A percentile compares a stretch with the other conserved stretches of the same genome.
phyloP scores from a whole-genome alignment of 2,113 vertebrate genomes.

The Syrmaticus mikado region DNA sequence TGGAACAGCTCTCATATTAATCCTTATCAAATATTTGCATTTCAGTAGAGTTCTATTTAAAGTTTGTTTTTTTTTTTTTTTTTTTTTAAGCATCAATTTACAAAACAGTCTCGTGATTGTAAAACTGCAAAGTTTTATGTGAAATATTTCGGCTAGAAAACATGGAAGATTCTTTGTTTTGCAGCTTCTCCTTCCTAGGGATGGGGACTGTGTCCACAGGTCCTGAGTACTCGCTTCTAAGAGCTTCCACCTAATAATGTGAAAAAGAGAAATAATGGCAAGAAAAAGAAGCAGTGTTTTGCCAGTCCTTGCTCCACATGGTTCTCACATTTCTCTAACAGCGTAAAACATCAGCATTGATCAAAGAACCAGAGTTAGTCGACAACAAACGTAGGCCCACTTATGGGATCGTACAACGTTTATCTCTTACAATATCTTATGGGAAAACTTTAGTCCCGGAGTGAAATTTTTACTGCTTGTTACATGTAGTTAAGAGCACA shows the following conservation, averaged over 20 bases:
- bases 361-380: background rate
- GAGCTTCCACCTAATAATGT: background rate
- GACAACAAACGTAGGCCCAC: background rate
- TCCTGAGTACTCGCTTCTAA: background rate
- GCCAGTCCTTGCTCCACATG: background rate
- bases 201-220: background rate
- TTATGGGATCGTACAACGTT: background rate
- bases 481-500: background rate
- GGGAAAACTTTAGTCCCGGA: background rate
- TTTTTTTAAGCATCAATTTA: background rate
- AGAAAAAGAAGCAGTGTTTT: background rate
- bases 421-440: slow-evolving; percentile 19
- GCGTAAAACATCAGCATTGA: background rate
- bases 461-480: slow-evolving; percentile 15
- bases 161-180: accelerated
- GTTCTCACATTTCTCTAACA: background rate
- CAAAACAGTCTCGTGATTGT: background rate
- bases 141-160: background rate
- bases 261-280: background rate
- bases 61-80: background rate
- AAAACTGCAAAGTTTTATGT: background rate
- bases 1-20: background rate
- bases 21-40: background rate
- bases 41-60: background rate
- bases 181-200: background rate